Base-by-base conservation (phyloP, 2,888 invertebrate species). In the Stenodema calcarata region DNA sequence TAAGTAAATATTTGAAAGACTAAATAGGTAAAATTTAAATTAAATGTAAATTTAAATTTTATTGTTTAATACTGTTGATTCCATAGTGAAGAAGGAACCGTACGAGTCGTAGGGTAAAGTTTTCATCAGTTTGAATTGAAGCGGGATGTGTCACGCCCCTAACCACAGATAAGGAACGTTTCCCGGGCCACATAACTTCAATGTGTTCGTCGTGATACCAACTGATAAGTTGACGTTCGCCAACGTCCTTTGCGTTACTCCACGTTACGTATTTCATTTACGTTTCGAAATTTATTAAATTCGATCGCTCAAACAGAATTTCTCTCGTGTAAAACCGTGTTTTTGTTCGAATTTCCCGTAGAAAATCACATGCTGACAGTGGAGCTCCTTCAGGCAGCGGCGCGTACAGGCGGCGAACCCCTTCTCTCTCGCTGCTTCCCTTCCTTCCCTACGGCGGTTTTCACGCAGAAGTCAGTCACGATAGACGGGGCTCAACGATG, bases 401-500 rank as follows among this genome's bases (percentile, higher is more conserved):
- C 30, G 69, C 62, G 27, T 82, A 82, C 69, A 82, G 82, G 62
- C 42, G 62, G 42, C 82, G 82, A 16, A 82, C 82, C 35, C 82
- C 82, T 41, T 82, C 82, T 42, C 70, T 82, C 41, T 82, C 82
- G 12, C 28, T 69, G 23, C 23, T 82, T n/a, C 62, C 82, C 27
- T 82, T 82, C 82, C 82, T 82, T 0, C 16, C 44, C 30, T 28
- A 73, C 44, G 70, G 41, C 73, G 84, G 28, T 41, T 82, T 82
- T 62, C 80, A 54, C 28, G 41, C 81, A 41, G 54, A 62, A 30
- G 69, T 69, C 82, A 35, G 70, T 62, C 23, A 47, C 35, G 62
- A 47, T 18, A 30, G 62, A 69, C 42, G 62, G 23, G 41, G 62
- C n/a, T 54, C 82, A 18, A 82, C 84, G n/a, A 89, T 89, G 89